Evolutionary conservation across 2,888 invertebrate genomes (phyloP).

Genomic region (Notocelia uddmanniana): DNA sequence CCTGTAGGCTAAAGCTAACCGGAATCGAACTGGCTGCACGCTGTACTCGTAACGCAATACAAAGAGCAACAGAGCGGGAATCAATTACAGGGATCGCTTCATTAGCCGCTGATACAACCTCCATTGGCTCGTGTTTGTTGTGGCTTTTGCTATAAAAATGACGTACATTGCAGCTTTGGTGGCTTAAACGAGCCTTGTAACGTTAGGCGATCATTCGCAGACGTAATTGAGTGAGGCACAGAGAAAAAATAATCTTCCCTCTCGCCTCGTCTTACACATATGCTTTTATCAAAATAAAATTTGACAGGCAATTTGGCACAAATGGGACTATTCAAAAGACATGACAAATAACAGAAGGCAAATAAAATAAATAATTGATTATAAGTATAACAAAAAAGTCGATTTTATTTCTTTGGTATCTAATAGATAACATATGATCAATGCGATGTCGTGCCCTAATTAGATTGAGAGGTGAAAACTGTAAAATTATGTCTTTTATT

Average conservation of each 20-base stretch:
- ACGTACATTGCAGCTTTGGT: conserved; percentile 24
- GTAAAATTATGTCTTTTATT: too few relatives aligned
- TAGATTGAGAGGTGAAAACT: too few relatives aligned
- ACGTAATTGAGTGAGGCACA: not conserved
- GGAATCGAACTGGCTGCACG: conserved; percentile 8
- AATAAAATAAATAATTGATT: too few relatives aligned
- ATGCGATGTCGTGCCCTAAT: too few relatives aligned
- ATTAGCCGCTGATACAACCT: conserved; percentile 36
- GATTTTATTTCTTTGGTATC: too few relatives aligned
- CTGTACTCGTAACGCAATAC: conserved; percentile 37
- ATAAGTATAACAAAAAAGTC: too few relatives aligned
- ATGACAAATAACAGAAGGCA: too few relatives aligned
- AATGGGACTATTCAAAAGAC: not conserved
- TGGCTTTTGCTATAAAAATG: not conserved
- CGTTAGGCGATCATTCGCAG: not conserved
- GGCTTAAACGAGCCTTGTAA: conserved; percentile 1
- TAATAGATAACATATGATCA: too few relatives aligned
- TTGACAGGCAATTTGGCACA: not conserved
- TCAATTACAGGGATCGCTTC: conserved; percentile 44
- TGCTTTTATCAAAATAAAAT: not conserved
- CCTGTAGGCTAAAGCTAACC: not conserved
- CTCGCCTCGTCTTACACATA: not conserved
- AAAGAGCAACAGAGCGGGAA: conserved; percentile 40
- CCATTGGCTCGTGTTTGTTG: not conserved
- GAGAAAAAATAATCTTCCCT: not conserved